These are phyloP conservation scores for Haliclona indistincta DNA, from an alignment of 37 sponge, comb jelly and placozoan species.

Conservation along the genomic window DNA sequence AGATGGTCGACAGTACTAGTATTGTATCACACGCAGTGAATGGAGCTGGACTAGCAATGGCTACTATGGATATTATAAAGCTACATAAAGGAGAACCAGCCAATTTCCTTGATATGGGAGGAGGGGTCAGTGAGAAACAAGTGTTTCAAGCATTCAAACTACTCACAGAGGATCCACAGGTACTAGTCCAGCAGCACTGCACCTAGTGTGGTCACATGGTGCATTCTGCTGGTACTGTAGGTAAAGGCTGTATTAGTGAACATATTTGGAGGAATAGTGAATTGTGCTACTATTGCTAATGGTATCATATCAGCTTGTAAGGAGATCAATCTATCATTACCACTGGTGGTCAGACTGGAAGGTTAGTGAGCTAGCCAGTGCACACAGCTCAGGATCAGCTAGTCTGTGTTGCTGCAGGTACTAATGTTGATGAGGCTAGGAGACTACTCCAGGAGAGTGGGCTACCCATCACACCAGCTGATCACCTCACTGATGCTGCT, in stretches of 20 bases:
- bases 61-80: constrained; percentile 99
- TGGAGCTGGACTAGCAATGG: constrained; percentile 99
- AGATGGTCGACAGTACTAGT: too few species aligned
- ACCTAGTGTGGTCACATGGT: neutral
- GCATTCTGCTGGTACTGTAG: constrained; percentile 42
- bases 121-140: constrained; percentile 87
- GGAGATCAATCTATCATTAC: constrained; percentile 74
- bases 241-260: constrained; percentile 97
- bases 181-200: neutral
- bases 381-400: neutral
- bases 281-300: constrained; percentile 92
- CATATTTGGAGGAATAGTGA: constrained; percentile 98
- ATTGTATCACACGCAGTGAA: too few species aligned
- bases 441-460: constrained; percentile 80
- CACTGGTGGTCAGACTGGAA: constrained; percentile 93
- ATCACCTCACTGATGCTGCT: constrained; percentile 85
- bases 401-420: constrained; percentile 36
- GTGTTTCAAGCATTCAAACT: constrained; percentile 90
- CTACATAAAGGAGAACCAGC: constrained; percentile 94
- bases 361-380: too few species aligned
- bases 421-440: constrained; percentile 86
- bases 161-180: constrained; percentile 84
- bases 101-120: constrained; percentile 98
- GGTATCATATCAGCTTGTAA: constrained; percentile 90
- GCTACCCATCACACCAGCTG: constrained; percentile 75